phyloP scores from a whole-genome alignment of 30 jellyfish, hydroid and myxozoan genomes.

The Aurelia sp. region DNA sequence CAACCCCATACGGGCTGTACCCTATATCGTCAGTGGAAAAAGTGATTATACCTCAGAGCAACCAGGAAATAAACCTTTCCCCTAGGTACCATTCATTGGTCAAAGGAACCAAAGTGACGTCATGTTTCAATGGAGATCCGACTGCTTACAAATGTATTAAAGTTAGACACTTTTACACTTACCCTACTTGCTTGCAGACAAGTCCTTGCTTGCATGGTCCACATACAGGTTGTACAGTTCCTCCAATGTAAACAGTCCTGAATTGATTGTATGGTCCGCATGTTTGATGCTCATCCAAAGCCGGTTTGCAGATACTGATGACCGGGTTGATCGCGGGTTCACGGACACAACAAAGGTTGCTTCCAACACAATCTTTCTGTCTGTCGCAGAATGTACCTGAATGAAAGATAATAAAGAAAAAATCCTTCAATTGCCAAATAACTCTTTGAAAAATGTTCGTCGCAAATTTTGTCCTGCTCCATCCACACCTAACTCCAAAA shows the following conservation, averaged over 20 bases:
- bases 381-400: constrained; percentile 95
- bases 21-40: too few species aligned
- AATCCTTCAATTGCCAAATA: too few species aligned
- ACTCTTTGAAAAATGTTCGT: too few species aligned
- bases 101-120: too few species aligned
- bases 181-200: constrained; percentile 98
- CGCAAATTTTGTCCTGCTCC: too few species aligned
- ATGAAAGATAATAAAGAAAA: background rate
- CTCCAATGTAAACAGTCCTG: constrained; percentile 94
- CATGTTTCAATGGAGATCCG: too few species aligned
- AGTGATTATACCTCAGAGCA: too few species aligned
- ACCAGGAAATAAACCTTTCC: too few species aligned
- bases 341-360: constrained; percentile 92
- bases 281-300: constrained; percentile 87
- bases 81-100: too few species aligned
- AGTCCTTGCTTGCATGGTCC: constrained; percentile 97
- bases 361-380: constrained; percentile 92
- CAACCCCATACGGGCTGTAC: too few species aligned
- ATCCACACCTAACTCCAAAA: too few species aligned
- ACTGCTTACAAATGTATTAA: background rate
- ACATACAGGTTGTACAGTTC: constrained; percentile 92
- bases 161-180: constrained; percentile 1
- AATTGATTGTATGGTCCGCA: constrained; percentile 95
- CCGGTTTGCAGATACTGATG: constrained; percentile 92
- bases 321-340: constrained; percentile 97